Evolutionary conservation across 1,140 invertebrate species (phyloP).

Genomic region (Hycleus cichorii): DNA sequence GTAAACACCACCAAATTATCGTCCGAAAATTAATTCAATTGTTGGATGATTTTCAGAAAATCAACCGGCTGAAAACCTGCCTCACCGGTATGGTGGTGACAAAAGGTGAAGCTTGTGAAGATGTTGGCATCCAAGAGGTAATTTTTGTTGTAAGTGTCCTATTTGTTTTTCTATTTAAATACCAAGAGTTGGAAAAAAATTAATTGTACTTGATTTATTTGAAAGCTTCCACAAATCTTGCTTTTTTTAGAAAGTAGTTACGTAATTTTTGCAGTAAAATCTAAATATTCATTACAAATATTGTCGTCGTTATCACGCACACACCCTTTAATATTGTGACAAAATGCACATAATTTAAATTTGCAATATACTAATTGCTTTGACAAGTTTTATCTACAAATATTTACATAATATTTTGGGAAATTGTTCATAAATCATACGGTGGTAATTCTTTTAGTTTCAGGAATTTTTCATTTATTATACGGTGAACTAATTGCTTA

Average conservation of each 20-base stretch:
- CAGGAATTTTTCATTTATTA: too few relatives aligned
- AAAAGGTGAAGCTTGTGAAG: constrained; percentile 11
- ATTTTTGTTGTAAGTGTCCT: constrained; percentile 26
- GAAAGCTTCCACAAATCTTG: too few relatives aligned
- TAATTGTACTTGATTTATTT: neutral
- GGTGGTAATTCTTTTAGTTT: too few relatives aligned
- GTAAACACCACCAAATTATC: too few relatives aligned
- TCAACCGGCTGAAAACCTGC: neutral
- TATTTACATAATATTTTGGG: too few relatives aligned
- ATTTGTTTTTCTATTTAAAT: neutral
- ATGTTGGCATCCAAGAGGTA: constrained; percentile 28
- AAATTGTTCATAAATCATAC: too few relatives aligned
- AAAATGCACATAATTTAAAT: neutral
- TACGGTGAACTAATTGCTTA: too few relatives aligned
- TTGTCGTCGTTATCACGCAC: constrained; percentile 7
- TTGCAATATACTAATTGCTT: too few relatives aligned
- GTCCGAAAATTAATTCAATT: neutral
- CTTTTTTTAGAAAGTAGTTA: too few relatives aligned
- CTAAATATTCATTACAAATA: constrained; percentile 14
- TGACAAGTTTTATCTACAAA: too few relatives aligned
- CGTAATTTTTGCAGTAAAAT: too few relatives aligned
- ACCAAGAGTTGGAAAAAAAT: neutral
- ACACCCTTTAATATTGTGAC: neutral
- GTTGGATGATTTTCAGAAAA: neutral
- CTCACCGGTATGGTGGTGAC: constrained; percentile 22